Evolutionary conservation across 2,888 invertebrate species (phyloP).

Genomic region (Harpalus rufipes): DNA sequence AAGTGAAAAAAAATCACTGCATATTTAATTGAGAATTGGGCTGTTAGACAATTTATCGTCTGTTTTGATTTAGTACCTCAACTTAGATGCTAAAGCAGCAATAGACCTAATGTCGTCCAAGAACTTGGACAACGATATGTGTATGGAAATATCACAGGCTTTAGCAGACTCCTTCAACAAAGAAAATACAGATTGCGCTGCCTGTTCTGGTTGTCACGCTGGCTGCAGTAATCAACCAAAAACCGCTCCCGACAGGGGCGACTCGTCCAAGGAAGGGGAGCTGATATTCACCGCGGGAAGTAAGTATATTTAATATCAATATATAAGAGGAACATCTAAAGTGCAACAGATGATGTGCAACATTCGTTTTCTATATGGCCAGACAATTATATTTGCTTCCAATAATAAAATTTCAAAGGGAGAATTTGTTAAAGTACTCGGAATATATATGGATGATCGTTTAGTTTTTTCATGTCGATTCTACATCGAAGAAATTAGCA

Average conservation of each 20-base stretch:
- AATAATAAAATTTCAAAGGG: too few relatives aligned
- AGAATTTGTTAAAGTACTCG: too few relatives aligned
- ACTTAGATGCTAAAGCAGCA: conserved; percentile 72
- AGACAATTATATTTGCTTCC: too few relatives aligned
- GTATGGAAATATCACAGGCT: conserved; percentile 73
- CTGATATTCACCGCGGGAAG: conserved; percentile 7
- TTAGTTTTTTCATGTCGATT: too few relatives aligned
- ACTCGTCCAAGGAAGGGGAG: neutral
- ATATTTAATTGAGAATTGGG: too few relatives aligned
- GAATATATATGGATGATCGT: too few relatives aligned
- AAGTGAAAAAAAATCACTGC: too few relatives aligned
- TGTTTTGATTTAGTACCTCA: conserved; percentile 67
- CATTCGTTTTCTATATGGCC: neutral
- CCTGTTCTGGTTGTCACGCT: neutral
- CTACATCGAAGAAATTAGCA: too few relatives aligned
- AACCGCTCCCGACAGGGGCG: neutral
- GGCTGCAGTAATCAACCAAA: neutral
- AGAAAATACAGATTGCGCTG: neutral
- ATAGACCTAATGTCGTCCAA: conserved; percentile 72
- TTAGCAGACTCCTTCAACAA: conserved; percentile 71
- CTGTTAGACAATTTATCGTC: too few relatives aligned
- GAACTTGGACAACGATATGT: conserved; percentile 72
- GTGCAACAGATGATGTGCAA: neutral
- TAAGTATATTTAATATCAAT: conserved; percentile 6
- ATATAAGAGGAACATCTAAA: neutral